These are phyloP conservation scores for Ptychadena robeensis DNA, from an alignment of 2,797 vertebrate genomes.

Conservation along the genomic window DNA sequence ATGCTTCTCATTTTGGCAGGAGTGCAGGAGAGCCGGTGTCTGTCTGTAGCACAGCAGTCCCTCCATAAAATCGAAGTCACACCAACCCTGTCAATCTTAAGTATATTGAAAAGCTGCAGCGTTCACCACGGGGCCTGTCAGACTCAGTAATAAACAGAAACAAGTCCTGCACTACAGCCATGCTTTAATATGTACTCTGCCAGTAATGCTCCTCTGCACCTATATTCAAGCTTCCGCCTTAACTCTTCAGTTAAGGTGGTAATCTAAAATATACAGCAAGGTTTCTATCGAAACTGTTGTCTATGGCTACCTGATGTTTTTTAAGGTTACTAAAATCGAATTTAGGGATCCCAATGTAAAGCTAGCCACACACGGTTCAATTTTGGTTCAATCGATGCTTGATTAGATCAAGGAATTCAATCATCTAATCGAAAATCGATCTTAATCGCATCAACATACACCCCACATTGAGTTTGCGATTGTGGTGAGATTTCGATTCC, in stretches of 20 bases:
- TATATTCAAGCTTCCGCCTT: neutral
- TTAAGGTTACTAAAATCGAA: too few species aligned
- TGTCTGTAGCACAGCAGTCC: slow-evolving; percentile 54
- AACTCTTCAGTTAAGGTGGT: neutral
- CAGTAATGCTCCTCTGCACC: neutral
- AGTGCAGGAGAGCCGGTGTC: slow-evolving; percentile 42
- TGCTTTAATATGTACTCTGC: neutral
- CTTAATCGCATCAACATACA: too few species aligned
- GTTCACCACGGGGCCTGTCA: slow-evolving; percentile 31
- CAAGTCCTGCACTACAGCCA: neutral
- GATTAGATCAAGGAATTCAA: too few species aligned
- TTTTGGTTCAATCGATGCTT: too few species aligned
- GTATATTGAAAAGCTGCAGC: slow-evolving; percentile 25
- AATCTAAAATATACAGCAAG: neutral
- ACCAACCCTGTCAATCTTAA: slow-evolving; percentile 40
- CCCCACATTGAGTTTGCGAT: too few species aligned
- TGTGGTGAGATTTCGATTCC: too few species aligned
- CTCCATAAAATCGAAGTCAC: slow-evolving; percentile 35
- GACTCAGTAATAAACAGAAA: slow-evolving; percentile 25
- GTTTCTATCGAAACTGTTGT: neutral
- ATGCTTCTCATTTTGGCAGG: slow-evolving; percentile 42
- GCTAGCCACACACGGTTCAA: neutral
- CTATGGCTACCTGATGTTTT: neutral
- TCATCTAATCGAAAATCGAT: too few species aligned
- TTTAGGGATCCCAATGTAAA: too few species aligned